phyloP scores from a whole-genome alignment of 2,113 vertebrate genomes.

The Rutilus rutilus region DNA sequence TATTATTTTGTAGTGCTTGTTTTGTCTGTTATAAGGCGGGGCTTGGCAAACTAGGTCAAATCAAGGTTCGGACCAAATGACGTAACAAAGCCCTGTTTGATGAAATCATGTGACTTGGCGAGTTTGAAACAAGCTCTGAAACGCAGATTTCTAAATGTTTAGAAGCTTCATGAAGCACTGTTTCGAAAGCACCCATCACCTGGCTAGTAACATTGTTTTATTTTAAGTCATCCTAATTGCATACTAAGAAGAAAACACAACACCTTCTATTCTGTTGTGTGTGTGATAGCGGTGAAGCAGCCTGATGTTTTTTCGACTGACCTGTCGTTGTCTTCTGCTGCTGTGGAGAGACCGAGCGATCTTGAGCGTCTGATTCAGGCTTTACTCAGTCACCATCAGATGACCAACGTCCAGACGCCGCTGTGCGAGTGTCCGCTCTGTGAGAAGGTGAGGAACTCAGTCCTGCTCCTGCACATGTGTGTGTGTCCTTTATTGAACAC shows the following conservation, averaged over 20 bases:
- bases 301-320: not conserved
- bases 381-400: constrained; percentile 69
- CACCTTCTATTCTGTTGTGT: not conserved
- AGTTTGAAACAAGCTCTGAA: too few species aligned
- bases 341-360: constrained; percentile 66
- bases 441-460: constrained; percentile 69
- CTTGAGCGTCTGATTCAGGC: constrained; percentile 73
- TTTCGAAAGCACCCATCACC: too few species aligned
- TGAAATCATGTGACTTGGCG: too few species aligned
- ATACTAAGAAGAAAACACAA: not conserved
- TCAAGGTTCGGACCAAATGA: too few species aligned
- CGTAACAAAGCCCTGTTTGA: too few species aligned
- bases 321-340: constrained; percentile 13
- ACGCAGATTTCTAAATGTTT: too few species aligned
- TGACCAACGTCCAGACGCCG: constrained; percentile 61
- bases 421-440: constrained; percentile 70
- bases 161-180: too few species aligned
- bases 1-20: too few species aligned
- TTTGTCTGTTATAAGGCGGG: too few species aligned
- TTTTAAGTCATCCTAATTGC: not conserved
- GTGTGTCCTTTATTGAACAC: not conserved
- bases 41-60: too few species aligned
- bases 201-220: not conserved
- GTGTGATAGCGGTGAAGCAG: not conserved
- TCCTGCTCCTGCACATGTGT: too few species aligned